phyloP scores from a whole-genome alignment of 2,888 invertebrate species.

The Eilema caniola region DNA sequence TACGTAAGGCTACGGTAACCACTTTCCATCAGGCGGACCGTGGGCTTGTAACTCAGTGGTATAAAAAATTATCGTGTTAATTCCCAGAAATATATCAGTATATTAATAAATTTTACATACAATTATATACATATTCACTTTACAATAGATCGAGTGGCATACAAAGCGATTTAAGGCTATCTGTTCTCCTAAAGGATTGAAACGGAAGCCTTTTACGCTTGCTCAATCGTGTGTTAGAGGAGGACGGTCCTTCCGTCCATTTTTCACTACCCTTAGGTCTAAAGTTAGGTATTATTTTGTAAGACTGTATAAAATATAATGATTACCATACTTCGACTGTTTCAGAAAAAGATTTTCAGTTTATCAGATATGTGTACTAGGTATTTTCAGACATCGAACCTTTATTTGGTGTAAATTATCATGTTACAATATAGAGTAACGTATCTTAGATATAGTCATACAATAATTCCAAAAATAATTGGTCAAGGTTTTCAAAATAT shows the following conservation, averaged over 20 bases:
- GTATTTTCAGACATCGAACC: neutral
- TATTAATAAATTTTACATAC: neutral
- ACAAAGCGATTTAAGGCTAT: neutral
- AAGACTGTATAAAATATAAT: neutral
- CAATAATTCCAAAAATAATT: too few relatives aligned
- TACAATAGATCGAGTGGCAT: neutral
- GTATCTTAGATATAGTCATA: too few relatives aligned
- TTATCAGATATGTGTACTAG: neutral
- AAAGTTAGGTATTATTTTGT: neutral
- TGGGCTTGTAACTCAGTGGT: too few relatives aligned
- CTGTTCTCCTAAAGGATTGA: neutral
- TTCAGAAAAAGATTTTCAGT: neutral
- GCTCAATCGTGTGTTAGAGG: conserved; percentile 19
- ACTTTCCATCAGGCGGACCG: too few relatives aligned
- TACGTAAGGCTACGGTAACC: too few relatives aligned
- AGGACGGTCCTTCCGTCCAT: conserved; percentile 12
- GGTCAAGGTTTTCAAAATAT: too few relatives aligned
- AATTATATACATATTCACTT: neutral
- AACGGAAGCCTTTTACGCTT: conserved; percentile 13
- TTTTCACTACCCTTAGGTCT: conserved; percentile 1
- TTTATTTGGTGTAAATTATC: too few relatives aligned
- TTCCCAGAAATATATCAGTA: too few relatives aligned
- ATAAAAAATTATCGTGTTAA: too few relatives aligned
- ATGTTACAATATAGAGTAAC: too few relatives aligned
- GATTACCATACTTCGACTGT: neutral